phyloP scores from a whole-genome alignment of 2,113 vertebrate species.

The Petroica traversi region DNA sequence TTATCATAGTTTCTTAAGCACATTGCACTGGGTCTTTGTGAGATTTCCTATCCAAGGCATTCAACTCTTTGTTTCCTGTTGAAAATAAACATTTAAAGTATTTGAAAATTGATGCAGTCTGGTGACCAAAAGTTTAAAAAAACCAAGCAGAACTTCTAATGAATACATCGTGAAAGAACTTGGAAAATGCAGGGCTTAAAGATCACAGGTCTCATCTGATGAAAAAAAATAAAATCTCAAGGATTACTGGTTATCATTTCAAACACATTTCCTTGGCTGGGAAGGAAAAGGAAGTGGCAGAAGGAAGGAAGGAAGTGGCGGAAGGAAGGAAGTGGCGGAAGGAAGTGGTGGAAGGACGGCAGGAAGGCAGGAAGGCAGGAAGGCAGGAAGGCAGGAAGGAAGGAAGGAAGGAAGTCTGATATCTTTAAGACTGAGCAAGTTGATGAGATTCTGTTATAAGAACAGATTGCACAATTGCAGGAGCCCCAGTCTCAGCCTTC shows the following conservation, averaged over 20 bases:
- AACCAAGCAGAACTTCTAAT: not conserved
- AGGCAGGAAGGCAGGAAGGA: not conserved
- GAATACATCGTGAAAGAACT: not conserved
- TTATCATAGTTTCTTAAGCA: not conserved
- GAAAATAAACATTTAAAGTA: not conserved
- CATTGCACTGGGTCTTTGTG: not conserved
- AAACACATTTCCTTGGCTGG: not conserved
- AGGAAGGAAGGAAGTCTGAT: not conserved
- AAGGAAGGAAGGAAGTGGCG: not conserved
- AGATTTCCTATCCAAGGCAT: not conserved
- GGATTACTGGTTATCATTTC: not conserved
- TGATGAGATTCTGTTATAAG: not conserved
- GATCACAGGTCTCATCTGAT: not conserved
- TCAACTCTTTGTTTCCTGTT: not conserved
- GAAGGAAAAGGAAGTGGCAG: not conserved
- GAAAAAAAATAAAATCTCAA: not conserved
- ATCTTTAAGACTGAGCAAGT: not conserved
- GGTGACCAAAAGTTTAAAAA: not conserved
- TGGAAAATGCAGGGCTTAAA: constrained; percentile 2
- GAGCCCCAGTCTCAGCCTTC: not conserved
- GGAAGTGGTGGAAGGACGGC: too few relatives aligned
- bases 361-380: not conserved
- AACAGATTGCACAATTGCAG: not conserved
- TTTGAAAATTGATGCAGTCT: not conserved
- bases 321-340: not conserved